Percentiles rank a stretch among this genome's conserved stretches.
Conservation (phyloP, 2,797 vertebrate genomes). For the Muscicapa striata region DNA sequence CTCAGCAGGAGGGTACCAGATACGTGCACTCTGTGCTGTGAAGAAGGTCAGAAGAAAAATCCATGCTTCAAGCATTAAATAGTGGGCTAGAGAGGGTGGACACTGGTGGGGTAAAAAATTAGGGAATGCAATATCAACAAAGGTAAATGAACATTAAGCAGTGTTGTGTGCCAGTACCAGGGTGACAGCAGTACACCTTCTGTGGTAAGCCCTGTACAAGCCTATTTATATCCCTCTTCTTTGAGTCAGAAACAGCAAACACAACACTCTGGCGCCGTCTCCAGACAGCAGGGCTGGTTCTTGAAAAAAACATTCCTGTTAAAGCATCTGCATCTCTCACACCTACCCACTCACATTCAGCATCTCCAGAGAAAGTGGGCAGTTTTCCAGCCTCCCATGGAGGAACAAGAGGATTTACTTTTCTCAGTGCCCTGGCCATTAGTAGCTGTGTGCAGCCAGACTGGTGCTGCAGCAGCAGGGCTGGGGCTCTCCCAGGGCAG, state of each 20-base stretch:
- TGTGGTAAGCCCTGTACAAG: neutral
- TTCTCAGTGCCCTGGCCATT: neutral
- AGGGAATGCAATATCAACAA: neutral
- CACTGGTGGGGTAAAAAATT: neutral
- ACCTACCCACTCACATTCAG: neutral
- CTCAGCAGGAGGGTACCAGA: neutral
- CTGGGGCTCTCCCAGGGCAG: neutral
- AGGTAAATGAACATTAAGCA: neutral
- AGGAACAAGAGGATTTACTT: neutral
- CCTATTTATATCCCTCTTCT: constrained; percentile 27
- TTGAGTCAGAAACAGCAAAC: constrained; percentile 38
- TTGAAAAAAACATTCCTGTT: neutral
- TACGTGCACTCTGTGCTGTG: neutral
- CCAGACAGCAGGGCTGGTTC: neutral
- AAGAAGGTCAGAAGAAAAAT: neutral
- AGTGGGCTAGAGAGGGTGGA: neutral
- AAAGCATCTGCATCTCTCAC: neutral
- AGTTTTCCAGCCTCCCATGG: neutral
- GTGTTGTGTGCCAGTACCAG: neutral
- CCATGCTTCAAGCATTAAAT: neutral
- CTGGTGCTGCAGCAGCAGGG: accelerated
- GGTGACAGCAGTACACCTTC: neutral
- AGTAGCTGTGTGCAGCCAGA: neutral
- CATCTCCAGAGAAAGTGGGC: neutral
- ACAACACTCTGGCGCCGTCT: neutral